Percentiles rank a stretch among this genome's conserved stretches.
phyloP scores from a whole-genome alignment of 2,797 vertebrate genomes.

The Hoplostethus atlanticus region DNA sequence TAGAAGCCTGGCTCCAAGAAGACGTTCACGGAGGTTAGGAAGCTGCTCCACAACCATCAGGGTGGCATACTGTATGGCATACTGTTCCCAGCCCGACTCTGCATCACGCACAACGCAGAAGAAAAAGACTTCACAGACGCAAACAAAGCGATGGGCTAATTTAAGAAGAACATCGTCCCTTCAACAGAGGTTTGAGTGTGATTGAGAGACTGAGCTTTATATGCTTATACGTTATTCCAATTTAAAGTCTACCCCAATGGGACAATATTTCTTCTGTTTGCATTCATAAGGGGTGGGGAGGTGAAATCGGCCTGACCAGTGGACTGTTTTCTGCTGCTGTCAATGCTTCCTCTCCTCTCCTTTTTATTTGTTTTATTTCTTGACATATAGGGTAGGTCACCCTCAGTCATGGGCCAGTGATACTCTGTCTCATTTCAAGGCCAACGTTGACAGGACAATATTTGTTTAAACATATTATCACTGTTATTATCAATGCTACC shows the following conservation, averaged over 20 bases:
- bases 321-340: too few species aligned
- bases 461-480: neutral
- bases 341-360: too few species aligned
- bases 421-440: neutral
- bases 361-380: too few species aligned
- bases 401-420: too few species aligned
- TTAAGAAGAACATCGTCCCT: constrained; percentile 18
- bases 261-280: neutral
- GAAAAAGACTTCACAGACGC: constrained; percentile 14
- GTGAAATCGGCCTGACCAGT: neutral
- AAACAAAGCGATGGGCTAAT: constrained; percentile 9
- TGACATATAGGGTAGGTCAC: too few species aligned
- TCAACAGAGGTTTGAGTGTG: neutral
- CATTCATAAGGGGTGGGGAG: neutral
- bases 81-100: constrained; percentile 12
- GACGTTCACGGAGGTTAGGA: constrained; percentile 21
- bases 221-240: neutral
- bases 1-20: neutral
- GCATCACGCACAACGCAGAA: neutral
- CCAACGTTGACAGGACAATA: neutral
- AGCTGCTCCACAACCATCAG: neutral
- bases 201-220: neutral
- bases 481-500: neutral
- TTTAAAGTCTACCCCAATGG: neutral
- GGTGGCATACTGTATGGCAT: constrained; percentile 9